Percentiles rank a stretch among this genome's conserved stretches.
phyloP scores from a whole-genome alignment of 1,140 invertebrate species.

The Metopolophium dirhodum region DNA sequence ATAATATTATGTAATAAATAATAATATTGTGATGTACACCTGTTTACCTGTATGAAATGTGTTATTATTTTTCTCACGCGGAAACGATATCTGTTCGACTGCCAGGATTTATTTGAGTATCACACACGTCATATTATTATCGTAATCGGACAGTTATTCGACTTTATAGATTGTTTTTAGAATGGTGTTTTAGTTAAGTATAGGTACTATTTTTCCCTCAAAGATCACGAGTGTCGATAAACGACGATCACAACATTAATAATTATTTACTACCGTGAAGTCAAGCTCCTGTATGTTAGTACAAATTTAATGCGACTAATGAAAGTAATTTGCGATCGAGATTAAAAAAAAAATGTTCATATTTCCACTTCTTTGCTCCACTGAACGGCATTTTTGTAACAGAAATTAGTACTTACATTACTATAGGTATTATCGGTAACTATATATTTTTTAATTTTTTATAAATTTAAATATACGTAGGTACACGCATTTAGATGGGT shows the following conservation, averaged over 20 bases:
- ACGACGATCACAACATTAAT: background rate
- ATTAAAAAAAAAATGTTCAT: background rate
- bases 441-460: too few relatives aligned
- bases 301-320: too few relatives aligned
- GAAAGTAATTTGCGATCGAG: background rate
- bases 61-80: background rate
- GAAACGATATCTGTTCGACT: background rate
- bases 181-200: background rate
- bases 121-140: background rate
- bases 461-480: too few relatives aligned
- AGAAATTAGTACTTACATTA: background rate
- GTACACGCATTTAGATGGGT: too few relatives aligned
- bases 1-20: too few relatives aligned
- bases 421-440: too few relatives aligned
- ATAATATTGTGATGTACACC: background rate
- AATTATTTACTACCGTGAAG: background rate
- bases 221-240: background rate
- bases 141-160: background rate
- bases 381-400: background rate
- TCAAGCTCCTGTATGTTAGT: too few relatives aligned
- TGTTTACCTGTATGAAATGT: background rate
- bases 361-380: background rate
- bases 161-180: background rate
- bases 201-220: background rate
- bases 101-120: background rate